Evolutionary conservation across 2,113 vertebrate genomes (phyloP).

Genomic region (Chloropsis cyanopogon): DNA sequence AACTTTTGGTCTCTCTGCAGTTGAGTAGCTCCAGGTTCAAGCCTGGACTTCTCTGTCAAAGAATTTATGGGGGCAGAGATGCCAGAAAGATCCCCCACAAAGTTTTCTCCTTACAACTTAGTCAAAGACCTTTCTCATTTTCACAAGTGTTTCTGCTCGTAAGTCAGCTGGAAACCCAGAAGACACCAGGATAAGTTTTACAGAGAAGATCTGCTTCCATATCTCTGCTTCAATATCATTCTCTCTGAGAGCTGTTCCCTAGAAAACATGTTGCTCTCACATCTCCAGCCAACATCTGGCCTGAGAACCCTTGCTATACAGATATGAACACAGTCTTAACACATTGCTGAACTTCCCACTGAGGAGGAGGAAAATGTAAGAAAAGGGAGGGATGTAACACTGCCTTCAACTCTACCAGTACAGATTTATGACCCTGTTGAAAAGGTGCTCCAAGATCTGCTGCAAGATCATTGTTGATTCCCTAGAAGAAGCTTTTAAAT

Average conservation of each 20-base stretch:
- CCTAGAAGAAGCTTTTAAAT: neutral
- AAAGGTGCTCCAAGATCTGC: neutral
- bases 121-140: neutral
- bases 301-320: neutral
- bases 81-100: neutral
- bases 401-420: neutral
- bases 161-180: neutral
- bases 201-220: neutral
- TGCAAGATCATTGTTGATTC: neutral
- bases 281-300: constrained; percentile 36
- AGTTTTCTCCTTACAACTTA: neutral
- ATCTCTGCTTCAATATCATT: neutral
- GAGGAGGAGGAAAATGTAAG: constrained; percentile 2
- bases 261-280: neutral
- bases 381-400: neutral
- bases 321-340: neutral
- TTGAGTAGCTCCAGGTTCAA: neutral
- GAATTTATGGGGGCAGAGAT: neutral
- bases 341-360: neutral
- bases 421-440: neutral
- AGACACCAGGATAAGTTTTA: neutral
- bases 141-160: neutral
- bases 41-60: neutral
- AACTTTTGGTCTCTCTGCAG: neutral
- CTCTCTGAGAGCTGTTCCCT: neutral